These are phyloP conservation scores for Sabatieria punctata DNA, from an alignment of 2,888 invertebrate species.

Conservation along the genomic window DNA sequence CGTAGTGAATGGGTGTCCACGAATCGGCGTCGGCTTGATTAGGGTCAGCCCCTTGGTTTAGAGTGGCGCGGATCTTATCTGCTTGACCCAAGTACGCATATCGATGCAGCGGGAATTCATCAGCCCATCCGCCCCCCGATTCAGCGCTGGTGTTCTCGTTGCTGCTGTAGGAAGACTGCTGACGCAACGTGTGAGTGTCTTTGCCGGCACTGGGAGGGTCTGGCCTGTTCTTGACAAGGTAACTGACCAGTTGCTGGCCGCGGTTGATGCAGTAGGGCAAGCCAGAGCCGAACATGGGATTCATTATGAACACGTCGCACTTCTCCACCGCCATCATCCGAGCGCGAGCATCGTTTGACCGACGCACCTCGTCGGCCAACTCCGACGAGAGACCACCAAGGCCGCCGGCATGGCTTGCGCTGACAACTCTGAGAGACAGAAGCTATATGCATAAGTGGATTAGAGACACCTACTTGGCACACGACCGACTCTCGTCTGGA, in stretches of 20 bases:
- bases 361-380: conserved; percentile 15
- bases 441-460: neutral
- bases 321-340: conserved; percentile 35
- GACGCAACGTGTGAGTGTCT: no score
- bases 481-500: conserved; percentile 8
- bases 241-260: conserved; percentile 4
- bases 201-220: no score
- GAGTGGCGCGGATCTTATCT: conserved; percentile 17
- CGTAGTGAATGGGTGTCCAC: conserved; percentile 37
- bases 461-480: neutral
- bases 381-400: no score
- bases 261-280: conserved; percentile 19
- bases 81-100: conserved; percentile 30
- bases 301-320: conserved; percentile 34
- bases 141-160: conserved; percentile 5
- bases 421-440: neutral
- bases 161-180: no score
- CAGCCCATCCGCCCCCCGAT: conserved; percentile 13
- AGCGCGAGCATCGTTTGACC: conserved; percentile 31
- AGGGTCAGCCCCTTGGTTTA: conserved; percentile 27
- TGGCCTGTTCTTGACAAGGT: no score
- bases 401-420: neutral
- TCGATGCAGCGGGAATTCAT: conserved; percentile 31
- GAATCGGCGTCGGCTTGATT: conserved; percentile 31
- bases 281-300: conserved; percentile 33